Evolutionary conservation across 2,113 vertebrate genomes (phyloP).

Genomic region (Cyanoderma ruficeps): DNA sequence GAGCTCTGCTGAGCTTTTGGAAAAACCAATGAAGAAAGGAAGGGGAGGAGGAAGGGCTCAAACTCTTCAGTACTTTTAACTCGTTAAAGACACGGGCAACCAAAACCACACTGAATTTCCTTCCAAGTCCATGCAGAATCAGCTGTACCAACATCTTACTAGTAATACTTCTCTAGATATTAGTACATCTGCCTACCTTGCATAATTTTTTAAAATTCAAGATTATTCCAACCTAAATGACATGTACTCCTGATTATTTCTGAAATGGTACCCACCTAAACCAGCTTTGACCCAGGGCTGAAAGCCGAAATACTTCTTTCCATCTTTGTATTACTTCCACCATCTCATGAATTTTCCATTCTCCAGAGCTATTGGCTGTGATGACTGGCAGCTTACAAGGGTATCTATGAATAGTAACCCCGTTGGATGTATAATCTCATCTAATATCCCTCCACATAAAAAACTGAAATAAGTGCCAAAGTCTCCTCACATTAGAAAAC

Average conservation of each 20-base stretch:
- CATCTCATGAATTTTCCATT: neutral
- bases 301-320: neutral
- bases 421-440: neutral
- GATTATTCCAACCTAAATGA: neutral
- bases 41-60: neutral
- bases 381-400: neutral
- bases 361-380: neutral
- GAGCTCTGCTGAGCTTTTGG: neutral
- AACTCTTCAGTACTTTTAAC: accelerated
- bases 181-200: neutral
- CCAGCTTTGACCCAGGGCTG: neutral
- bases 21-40: neutral
- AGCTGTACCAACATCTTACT: neutral
- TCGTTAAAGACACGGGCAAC: neutral
- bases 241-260: neutral
- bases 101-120: neutral
- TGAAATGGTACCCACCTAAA: neutral
- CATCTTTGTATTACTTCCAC: neutral
- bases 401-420: constrained; percentile 25
- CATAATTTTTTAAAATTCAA: neutral
- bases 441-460: neutral
- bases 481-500: neutral
- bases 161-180: neutral
- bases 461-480: neutral
- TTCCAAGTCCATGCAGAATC: neutral